Evolutionary conservation across 2,113 vertebrate species (phyloP), one percentile per base, ranked within the genome.

Genomic region (Cinclus mexicanus): DNA sequence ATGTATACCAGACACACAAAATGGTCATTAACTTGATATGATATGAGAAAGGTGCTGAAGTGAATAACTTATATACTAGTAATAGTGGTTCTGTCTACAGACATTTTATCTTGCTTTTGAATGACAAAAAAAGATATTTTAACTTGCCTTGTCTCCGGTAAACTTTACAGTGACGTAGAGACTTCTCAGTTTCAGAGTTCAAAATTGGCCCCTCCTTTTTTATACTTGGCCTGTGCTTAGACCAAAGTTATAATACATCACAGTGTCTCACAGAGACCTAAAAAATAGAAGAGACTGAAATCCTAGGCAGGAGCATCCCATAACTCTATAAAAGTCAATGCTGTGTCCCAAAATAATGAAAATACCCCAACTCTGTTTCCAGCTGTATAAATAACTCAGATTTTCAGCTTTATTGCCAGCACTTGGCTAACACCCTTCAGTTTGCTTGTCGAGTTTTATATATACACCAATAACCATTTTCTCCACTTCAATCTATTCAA

Each of bases 11-110:
- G 96, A 92, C 7, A 6, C 94, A 90, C 60, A 79, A 93, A 96
- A 90, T 64, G 26, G 88, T 84, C 92, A 95, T 92, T 96, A 81
- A 71, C 83, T 71, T 75, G 94, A 96, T 93, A 90, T 89, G 95
- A 95, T 94, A 96, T 46, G 81, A 89, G 88, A 93, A 90, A 92
- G 72, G 92, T 95, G 94, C 88, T 94, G 95, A 97, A 95, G 93
- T 89, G 93, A 96, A 75, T 92, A 96, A 95, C 89, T 92, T 87
- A 69, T 52, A 81, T 15, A 82, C 52, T 93, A 93, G 88, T 86
- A 95, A 90, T 44, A 84, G 61, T 42, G 14, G 53, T 57, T 89
- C 91, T 87, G 72, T 42, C 85, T 87, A 31, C 31, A 72, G 74
- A 81, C 28, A 35, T 71, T 94, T 94, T 95, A 95, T 95, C 93